Evolutionary conservation across 2,113 vertebrate genomes (phyloP).

Genomic region (Globicephala melas): DNA sequence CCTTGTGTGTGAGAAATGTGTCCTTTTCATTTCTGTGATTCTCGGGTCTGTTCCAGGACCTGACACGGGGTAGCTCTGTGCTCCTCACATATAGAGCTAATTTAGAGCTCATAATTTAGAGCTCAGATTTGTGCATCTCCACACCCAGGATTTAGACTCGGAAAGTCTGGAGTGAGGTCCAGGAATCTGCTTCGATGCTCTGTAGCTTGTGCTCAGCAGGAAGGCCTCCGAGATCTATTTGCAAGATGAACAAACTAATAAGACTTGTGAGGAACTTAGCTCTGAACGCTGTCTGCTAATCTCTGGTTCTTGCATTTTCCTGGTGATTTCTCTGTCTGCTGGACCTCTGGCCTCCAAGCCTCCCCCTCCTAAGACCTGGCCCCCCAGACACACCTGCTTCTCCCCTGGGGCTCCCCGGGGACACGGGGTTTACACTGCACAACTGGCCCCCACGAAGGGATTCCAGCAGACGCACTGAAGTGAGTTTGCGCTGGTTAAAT

Average conservation of each 20-base stretch:
- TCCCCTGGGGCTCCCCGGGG: background rate
- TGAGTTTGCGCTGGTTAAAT: background rate
- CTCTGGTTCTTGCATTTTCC: background rate
- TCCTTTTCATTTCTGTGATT: background rate
- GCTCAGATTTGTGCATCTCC: background rate
- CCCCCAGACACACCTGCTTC: background rate
- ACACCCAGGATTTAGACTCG: background rate
- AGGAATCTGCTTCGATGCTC: background rate
- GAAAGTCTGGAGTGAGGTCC: background rate
- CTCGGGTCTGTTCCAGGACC: rapidly evolving
- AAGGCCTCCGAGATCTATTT: too few species aligned
- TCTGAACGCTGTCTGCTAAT: rapidly evolving
- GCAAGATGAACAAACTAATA: background rate
- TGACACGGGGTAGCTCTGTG: background rate
- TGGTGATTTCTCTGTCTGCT: background rate
- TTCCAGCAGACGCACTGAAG: background rate
- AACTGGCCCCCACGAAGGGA: background rate
- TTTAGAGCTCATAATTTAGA: background rate
- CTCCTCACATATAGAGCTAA: background rate
- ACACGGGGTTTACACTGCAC: background rate
- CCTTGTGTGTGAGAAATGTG: background rate
- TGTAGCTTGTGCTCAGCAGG: background rate
- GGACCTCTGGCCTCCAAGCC: background rate
- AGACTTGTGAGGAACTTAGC: background rate
- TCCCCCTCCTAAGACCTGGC: rapidly evolving